Percentiles rank a stretch among this genome's conserved stretches.
Evolutionary conservation across 2,797 vertebrate species (phyloP).

Genomic region (Melanotaenia boesemani): DNA sequence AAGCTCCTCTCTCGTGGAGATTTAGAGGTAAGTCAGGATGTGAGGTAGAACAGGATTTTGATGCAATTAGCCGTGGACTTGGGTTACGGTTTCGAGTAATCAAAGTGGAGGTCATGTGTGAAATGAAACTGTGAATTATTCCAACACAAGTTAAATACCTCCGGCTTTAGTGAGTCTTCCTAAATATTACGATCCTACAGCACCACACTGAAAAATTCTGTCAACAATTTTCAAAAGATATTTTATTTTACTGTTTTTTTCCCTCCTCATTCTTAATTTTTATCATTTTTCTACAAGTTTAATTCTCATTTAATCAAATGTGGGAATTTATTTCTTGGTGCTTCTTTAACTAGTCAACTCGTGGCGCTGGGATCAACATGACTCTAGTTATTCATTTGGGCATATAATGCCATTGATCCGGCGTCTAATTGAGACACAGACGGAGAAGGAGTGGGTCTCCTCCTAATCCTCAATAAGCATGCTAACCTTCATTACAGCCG

Average conservation of each 20-base stretch:
- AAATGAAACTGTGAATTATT: slow-evolving; percentile 28
- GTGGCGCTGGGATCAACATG: slow-evolving; percentile 23
- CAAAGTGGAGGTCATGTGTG: slow-evolving; percentile 5
- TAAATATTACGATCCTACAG: too few relatives aligned
- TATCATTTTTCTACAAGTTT: not conserved
- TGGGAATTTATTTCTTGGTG: not conserved
- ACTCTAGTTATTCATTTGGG: slow-evolving; percentile 45
- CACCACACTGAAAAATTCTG: too few relatives aligned
- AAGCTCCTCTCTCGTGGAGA: slow-evolving; percentile 1
- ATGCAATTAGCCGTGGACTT: not conserved
- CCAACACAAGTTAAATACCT: not conserved
- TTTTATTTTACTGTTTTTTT: too few relatives aligned
- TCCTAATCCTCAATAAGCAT: slow-evolving; percentile 72
- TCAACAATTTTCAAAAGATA: too few relatives aligned
- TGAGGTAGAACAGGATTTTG: slow-evolving; percentile 1
- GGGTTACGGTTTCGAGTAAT: slow-evolving; percentile 4
- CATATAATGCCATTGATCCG: slow-evolving; percentile 63
- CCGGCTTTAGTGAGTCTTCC: not conserved
- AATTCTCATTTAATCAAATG: not conserved
- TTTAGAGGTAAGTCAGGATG: not conserved
- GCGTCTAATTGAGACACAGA: slow-evolving; percentile 69
- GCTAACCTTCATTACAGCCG: slow-evolving; percentile 74
- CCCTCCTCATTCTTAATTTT: too few relatives aligned
- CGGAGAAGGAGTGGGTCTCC: slow-evolving; percentile 55
- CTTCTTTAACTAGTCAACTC: slow-evolving; percentile 17